Percentiles rank a stretch among this genome's conserved stretches.
Evolutionary conservation across 1,140 invertebrate species (phyloP).

Genomic region (Caenorhabditis elegans): WBcel235 BX284604.4:8415501-8416000

Average conservation of each 20-base stretch:
- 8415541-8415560: no score
- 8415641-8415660: no score
- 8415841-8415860: neutral
- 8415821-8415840: conserved; percentile 50
- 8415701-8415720: no score
- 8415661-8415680: no score
- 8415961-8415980: conserved; percentile 98
- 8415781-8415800: conserved; percentile 59
- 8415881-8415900: conserved; percentile 59
- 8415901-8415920: conserved; percentile 48
- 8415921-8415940: conserved; percentile 49
- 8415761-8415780: conserved; percentile 8
- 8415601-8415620: no score
- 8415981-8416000: conserved; percentile 99
- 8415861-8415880: conserved; percentile 38
- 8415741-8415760: neutral
- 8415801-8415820: conserved; percentile 65
- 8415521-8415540: no score
- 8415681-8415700: no score
- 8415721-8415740: no score
- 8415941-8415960: conserved; percentile 79
- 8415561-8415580: no score
- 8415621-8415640: no score
- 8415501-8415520: no score
- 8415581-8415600: no score